phyloP scores from a whole-genome alignment of 2,113 vertebrate species.

The Pedionomus torquatus region DNA sequence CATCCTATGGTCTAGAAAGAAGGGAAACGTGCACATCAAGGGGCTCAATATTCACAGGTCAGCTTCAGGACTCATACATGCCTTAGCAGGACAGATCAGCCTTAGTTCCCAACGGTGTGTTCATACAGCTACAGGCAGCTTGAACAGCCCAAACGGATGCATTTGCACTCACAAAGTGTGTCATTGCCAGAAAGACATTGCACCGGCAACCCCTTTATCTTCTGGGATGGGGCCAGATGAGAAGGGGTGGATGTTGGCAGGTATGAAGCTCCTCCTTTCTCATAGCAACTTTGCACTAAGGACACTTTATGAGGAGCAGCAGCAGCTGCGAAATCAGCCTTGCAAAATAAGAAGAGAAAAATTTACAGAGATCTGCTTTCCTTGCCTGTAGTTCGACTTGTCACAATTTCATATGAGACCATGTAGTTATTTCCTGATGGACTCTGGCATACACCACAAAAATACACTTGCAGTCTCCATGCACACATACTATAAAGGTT shows the following conservation, averaged over 20 bases:
- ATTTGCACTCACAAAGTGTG: fast-evolving
- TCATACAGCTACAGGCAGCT: too few relatives aligned
- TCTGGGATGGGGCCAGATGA: background rate
- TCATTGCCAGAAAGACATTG: background rate
- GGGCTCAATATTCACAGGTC: fast-evolving
- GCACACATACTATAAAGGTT: background rate
- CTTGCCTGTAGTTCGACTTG: background rate
- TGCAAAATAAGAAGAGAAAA: background rate
- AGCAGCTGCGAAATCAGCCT: background rate
- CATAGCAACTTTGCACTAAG: background rate
- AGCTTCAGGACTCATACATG: background rate
- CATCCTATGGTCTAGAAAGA: background rate
- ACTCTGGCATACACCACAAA: background rate
- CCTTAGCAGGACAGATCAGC: background rate
- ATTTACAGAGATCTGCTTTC: background rate
- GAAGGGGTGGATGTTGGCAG: background rate
- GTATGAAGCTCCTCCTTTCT: background rate
- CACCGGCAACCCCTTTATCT: fast-evolving
- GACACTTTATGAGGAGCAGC: background rate
- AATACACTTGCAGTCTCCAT: background rate
- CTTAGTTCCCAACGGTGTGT: fast-evolving
- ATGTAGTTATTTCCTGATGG: background rate
- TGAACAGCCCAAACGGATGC: fast-evolving
- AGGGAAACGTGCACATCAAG: background rate
- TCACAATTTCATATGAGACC: background rate